Conservation (phyloP, 2,888 invertebrate species). For the Halictus ligatus region DNA sequence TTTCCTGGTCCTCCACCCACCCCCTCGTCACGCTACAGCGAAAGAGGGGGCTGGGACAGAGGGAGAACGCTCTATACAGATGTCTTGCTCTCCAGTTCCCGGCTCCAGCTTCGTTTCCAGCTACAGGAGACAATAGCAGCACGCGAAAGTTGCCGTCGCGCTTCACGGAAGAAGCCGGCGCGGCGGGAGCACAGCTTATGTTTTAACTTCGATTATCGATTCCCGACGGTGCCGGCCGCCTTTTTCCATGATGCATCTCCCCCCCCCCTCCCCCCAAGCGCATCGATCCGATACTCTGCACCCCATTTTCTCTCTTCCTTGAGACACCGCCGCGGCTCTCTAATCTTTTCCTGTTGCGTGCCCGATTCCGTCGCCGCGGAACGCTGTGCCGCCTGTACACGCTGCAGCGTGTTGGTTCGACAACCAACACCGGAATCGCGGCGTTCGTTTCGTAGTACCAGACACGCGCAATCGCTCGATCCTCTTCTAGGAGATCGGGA, state of each 20-base stretch:
- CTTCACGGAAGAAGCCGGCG: slow-evolving; percentile 37
- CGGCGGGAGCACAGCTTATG: slow-evolving; percentile 39
- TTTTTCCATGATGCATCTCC: slow-evolving; percentile 7
- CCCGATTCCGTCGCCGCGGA: background rate
- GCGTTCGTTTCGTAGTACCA: background rate
- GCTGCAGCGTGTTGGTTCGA: background rate
- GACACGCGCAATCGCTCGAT: background rate
- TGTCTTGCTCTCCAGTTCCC: background rate
- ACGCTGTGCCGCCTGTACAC: background rate
- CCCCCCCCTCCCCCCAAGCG: too few species aligned
- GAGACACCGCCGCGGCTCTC: background rate
- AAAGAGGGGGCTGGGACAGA: slow-evolving; percentile 6
- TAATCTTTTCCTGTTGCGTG: slow-evolving; percentile 10
- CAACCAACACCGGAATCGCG: background rate
- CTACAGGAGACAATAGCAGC: slow-evolving; percentile 55
- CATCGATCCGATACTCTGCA: slow-evolving; percentile 17
- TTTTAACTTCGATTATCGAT: slow-evolving; percentile 60
- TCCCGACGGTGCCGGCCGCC: background rate
- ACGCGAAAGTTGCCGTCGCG: slow-evolving; percentile 59
- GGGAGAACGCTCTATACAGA: background rate
- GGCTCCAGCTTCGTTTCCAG: background rate
- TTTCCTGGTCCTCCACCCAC: slow-evolving; percentile 64
- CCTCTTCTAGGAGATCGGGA: slow-evolving; percentile 10
- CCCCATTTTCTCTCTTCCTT: background rate
- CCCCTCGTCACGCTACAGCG: background rate